Evolutionary conservation across 2,113 vertebrate species (phyloP), one percentile per base, ranked within the genome.

Genomic region (Meleagris gallopavo): DNA sequence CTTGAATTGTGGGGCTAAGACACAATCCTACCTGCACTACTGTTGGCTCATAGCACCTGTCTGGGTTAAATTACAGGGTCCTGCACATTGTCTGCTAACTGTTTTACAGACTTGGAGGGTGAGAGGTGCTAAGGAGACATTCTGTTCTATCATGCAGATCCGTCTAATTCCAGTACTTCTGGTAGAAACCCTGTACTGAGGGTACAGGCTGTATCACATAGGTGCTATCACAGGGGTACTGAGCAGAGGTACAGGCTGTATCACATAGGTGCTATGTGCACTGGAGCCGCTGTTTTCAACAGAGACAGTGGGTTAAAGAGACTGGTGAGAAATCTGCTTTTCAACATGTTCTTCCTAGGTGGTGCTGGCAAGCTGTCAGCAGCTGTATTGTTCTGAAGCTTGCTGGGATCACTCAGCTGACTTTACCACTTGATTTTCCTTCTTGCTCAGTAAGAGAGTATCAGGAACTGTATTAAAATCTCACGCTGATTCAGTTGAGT

Each of bases 21-120:
- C 43, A 69, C 91, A 67, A 89, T 75, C 81, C 93, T 80, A 85
- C 85, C 89, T 94, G 72, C 36, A 41, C 92, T 86, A 65, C 83
- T 83, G 48, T 61, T 34, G 73, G 88, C 83, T 91, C 38, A n/a
- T 58, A 82, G 41, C 48, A 36, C 71, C 65, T 64, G 46, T 71
- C 76, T 89, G 73, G 24, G 93, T 69, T 32, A 70, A 92, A 79
- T 0, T 2, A 79, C 41, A 80, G 38, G 25, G 36, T 72, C 55
- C 88, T 52, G 43, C 70, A 77, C 27, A 5, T 30, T 86, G 55
- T 55, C 43, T 89, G 83, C 74, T 84, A 92, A 82, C 46, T 84
- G 29, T 36, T 76, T 88, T 50, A 86, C 25, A 66, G 36, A 67
- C 76, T 83, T 57, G 5, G 27, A 27, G 36, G 10, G 45, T 65